phyloP scores from a whole-genome alignment of 2,113 vertebrate genomes.

The Hyperoodon ampullatus region DNA sequence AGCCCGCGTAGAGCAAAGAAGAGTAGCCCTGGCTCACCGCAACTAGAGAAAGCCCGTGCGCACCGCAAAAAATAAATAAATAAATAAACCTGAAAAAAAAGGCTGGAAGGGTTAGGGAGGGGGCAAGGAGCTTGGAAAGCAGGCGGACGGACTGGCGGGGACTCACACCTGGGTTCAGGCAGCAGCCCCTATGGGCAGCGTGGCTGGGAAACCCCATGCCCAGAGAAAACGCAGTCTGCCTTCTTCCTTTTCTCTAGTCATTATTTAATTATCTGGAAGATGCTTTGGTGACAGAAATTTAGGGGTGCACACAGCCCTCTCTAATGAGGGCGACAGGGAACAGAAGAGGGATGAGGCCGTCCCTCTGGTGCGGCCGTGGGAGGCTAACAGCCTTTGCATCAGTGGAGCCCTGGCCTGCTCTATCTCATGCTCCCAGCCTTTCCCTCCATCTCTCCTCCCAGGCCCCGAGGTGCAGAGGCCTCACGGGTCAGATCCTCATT shows the following conservation, averaged over 20 bases:
- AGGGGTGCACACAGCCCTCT: not conserved
- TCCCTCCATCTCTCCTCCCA: not conserved
- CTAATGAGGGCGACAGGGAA: not conserved
- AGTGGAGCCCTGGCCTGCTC: not conserved
- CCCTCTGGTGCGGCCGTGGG: not conserved
- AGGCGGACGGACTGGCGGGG: not conserved
- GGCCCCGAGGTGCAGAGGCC: too few relatives aligned
- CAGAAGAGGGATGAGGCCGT: too few relatives aligned
- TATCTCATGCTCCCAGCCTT: not conserved
- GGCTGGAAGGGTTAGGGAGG: not conserved
- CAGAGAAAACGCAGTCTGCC: not conserved
- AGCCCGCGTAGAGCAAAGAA: too few relatives aligned
- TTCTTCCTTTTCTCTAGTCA: not conserved
- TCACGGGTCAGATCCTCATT: not conserved
- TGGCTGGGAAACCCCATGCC: not conserved
- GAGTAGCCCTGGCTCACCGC: too few relatives aligned
- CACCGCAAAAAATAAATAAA: too few relatives aligned
- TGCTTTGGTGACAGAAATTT: not conserved
- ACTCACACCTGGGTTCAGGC: not conserved
- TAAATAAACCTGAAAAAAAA: too few relatives aligned
- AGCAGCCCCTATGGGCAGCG: not conserved
- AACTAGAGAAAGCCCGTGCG: too few relatives aligned
- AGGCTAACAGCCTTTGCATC: not conserved
- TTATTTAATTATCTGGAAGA: conserved; percentile 28
- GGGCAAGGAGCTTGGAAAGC: not conserved